phyloP scores from a whole-genome alignment of 2,888 invertebrate species.

The Ophraella communa region DNA sequence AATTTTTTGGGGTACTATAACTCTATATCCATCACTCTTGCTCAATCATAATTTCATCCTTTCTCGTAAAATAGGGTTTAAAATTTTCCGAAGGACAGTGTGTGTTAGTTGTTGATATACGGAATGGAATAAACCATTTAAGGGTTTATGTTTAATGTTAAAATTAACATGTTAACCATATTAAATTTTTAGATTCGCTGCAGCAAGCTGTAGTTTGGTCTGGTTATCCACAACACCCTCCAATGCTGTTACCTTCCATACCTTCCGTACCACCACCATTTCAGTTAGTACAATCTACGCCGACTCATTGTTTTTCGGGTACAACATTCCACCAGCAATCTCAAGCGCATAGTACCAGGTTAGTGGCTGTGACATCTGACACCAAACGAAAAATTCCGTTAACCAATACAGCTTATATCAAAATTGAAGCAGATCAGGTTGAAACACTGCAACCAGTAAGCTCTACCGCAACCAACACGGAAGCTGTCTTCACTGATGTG shows the following conservation, averaged over 20 bases:
- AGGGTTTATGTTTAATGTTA: too few relatives aligned
- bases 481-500: slow-evolving; percentile 61
- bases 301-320: slow-evolving; percentile 66
- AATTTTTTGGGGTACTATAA: too few relatives aligned
- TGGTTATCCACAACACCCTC: slow-evolving; percentile 65
- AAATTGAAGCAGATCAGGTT: slow-evolving; percentile 70
- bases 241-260: slow-evolving; percentile 58
- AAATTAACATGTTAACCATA: too few relatives aligned
- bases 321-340: slow-evolving; percentile 71
- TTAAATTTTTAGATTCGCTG: slow-evolving; percentile 69
- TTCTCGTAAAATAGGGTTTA: too few relatives aligned
- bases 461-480: slow-evolving; percentile 54
- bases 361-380: slow-evolving; percentile 69
- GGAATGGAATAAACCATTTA: too few relatives aligned
- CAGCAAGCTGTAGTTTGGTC: slow-evolving; percentile 80
- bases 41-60: too few relatives aligned
- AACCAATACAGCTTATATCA: slow-evolving; percentile 66
- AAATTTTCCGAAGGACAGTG: too few relatives aligned
- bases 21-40: too few relatives aligned
- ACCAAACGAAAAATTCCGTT: slow-evolving; percentile 62
- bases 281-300: slow-evolving; percentile 65
- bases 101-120: too few relatives aligned
- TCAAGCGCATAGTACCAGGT: slow-evolving; percentile 71
- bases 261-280: slow-evolving; percentile 70
- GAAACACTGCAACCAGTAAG: slow-evolving; percentile 58